Percentiles rank a stretch among this genome's conserved stretches.
Conservation (phyloP, 2,888 invertebrate genomes). For the Netelia virgata region DNA sequence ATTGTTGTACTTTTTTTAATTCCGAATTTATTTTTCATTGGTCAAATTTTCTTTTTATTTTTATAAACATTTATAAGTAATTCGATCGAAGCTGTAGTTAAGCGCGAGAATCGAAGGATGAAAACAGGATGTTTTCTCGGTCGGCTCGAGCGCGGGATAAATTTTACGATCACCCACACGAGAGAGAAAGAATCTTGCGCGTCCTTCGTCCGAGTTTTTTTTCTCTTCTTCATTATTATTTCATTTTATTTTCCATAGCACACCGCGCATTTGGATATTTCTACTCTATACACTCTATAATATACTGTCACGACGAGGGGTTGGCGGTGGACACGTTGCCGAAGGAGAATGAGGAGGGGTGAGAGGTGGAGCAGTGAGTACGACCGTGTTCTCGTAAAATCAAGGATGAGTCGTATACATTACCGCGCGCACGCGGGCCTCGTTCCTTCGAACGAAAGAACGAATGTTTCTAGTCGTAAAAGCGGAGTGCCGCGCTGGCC, state of each 20-base stretch:
- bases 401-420: slow-evolving; percentile 66
- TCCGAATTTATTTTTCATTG: neutral
- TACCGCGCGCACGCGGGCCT: neutral
- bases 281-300: slow-evolving; percentile 43
- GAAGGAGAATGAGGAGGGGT: neutral
- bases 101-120: slow-evolving; percentile 18
- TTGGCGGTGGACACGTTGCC: neutral
- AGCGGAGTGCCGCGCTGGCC: slow-evolving; percentile 47
- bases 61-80: slow-evolving; percentile 13
- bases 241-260: slow-evolving; percentile 28
- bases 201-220: slow-evolving; percentile 51
- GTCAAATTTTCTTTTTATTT: neutral
- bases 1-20: slow-evolving; percentile 1
- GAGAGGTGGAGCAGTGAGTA: neutral
- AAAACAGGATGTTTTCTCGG: slow-evolving; percentile 55
- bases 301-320: neutral
- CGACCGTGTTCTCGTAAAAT: slow-evolving; percentile 66
- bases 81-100: slow-evolving; percentile 31
- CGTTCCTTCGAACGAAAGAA: slow-evolving; percentile 22
- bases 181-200: slow-evolving; percentile 31
- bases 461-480: slow-evolving; percentile 66
- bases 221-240: neutral
- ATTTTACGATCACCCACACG: slow-evolving; percentile 54
- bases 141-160: neutral
- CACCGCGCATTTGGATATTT: slow-evolving; percentile 26